phyloP scores from a whole-genome alignment of 2,113 vertebrate species.

The Aphyosemion australe region DNA sequence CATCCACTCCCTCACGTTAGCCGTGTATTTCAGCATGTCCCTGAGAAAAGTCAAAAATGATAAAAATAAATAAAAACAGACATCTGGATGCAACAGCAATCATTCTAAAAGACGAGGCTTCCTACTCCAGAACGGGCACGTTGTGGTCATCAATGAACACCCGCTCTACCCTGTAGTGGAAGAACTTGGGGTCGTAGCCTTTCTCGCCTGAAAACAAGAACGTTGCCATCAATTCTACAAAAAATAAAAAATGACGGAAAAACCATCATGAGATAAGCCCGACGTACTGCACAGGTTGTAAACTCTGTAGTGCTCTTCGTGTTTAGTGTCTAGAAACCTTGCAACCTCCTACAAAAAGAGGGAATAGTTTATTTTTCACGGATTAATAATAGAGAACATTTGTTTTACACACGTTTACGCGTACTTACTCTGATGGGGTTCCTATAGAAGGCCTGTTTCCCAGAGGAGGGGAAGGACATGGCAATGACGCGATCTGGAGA shows the following conservation, averaged over 20 bases:
- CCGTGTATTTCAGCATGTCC: constrained; percentile 89
- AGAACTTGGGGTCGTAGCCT: constrained; percentile 88
- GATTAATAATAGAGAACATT: too few species aligned
- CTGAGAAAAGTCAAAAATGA: constrained; percentile 64
- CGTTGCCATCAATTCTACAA: fast-evolving
- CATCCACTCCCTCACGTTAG: constrained; percentile 88
- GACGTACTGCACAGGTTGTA: constrained; percentile 98
- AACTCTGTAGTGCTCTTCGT: constrained; percentile 89
- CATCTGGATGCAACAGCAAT: background rate
- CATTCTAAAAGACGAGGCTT: constrained; percentile 9
- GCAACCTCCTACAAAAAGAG: constrained; percentile 86
- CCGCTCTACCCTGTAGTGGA: constrained; percentile 89
- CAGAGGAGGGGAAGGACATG: constrained; percentile 97
- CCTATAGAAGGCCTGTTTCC: constrained; percentile 92
- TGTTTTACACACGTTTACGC: background rate
- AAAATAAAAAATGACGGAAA: background rate
- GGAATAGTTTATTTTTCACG: background rate
- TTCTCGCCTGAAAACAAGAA: constrained; percentile 85
- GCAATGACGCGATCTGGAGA: constrained; percentile 90
- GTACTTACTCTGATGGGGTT: constrained; percentile 90
- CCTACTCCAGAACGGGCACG: constrained; percentile 89
- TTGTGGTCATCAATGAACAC: constrained; percentile 95
- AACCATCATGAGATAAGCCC: background rate
- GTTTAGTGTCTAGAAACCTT: constrained; percentile 91
- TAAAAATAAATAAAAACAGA: background rate